A percentile compares a stretch with the other conserved stretches of the same genome.
These are phyloP conservation scores for Heliconius hewitsoni DNA, from an alignment of 1,140 invertebrate genomes.

Conservation along the genomic window DNA sequence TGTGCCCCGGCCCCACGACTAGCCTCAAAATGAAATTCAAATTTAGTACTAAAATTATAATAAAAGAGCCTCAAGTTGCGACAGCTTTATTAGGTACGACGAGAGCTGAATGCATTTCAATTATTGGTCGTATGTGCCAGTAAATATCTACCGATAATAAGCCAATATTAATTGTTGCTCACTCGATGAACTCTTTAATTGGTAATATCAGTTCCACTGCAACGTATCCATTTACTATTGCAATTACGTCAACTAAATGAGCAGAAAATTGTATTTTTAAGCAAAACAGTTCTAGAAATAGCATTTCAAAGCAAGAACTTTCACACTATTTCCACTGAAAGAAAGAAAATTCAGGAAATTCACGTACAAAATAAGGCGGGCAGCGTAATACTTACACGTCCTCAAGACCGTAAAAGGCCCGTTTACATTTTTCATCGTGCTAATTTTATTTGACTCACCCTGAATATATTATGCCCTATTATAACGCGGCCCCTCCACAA, in stretches of 20 bases:
- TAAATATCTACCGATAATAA: conserved; percentile 37
- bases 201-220: conserved; percentile 4
- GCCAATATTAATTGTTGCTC: conserved; percentile 32
- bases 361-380: conserved; percentile 43
- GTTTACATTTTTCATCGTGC: conserved; percentile 80
- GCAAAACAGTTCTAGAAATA: not conserved
- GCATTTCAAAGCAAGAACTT: conserved; percentile 27
- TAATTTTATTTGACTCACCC: conserved; percentile 80
- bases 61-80: conserved; percentile 38
- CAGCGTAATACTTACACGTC: conserved; percentile 75
- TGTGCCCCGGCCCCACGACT: too few relatives aligned
- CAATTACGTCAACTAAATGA: not conserved
- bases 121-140: conserved; percentile 46
- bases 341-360: conserved; percentile 33
- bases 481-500: conserved; percentile 67
- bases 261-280: conserved; percentile 3
- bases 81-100: conserved; percentile 49
- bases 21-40: not conserved
- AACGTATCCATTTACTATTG: not conserved
- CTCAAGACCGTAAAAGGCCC: conserved; percentile 69
- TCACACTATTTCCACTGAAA: conserved; percentile 29
- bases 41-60: not conserved
- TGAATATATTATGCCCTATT: conserved; percentile 80
- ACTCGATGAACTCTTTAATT: conserved; percentile 32
- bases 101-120: conserved; percentile 55